Evolutionary conservation across 2,888 invertebrate genomes (phyloP), one percentile per base, ranked within the genome.

Genomic region (Agrotis segetum): DNA sequence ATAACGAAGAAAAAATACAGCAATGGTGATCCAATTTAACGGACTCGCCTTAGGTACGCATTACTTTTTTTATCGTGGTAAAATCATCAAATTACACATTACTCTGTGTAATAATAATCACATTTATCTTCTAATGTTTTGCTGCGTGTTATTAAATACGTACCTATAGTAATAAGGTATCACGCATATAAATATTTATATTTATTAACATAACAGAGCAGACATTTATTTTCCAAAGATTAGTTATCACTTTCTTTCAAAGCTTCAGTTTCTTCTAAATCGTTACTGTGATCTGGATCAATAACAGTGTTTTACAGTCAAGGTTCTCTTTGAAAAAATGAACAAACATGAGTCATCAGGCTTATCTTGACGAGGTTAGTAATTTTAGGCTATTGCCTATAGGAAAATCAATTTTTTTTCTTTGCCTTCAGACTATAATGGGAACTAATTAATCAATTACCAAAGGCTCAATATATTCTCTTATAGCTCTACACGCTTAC

Each of bases 401-500:
- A 56, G 13, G 9, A 34, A 56, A n/a, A n/a, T 34, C 34, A 14
- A n/a, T 2, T 40, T n/a, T n/a, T 5, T n/a, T 34, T 49, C 13
- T 55, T 55, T 24, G 40, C 24, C 17, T 2, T 56, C 34, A 70
- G 9, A 17, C 9, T n/a, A 44, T 58, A 56, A 56, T 29, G 9
- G 16, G 21, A 5, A 21, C 60, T 16, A 52, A 61, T 72, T 60
- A 72, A 46, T 70, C 21, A 7, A 46, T 60, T 16, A 47, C 47
- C 9, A 17, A 52, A 16, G 1, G 34, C 34, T 29, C n/a, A 47
- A 55, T 13, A 40, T 70, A 55, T 60, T 71, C 62, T 34, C 21
- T 9, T 13, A 65, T 21, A 17, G 47, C 24, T 9, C 50, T n/a
- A 74, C 71, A 71, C 71, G 65, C 71, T 44, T 44, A 47, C 40